Conservation (phyloP, 2,797 vertebrate genomes). For the Pygocentrus nattereri region DNA sequence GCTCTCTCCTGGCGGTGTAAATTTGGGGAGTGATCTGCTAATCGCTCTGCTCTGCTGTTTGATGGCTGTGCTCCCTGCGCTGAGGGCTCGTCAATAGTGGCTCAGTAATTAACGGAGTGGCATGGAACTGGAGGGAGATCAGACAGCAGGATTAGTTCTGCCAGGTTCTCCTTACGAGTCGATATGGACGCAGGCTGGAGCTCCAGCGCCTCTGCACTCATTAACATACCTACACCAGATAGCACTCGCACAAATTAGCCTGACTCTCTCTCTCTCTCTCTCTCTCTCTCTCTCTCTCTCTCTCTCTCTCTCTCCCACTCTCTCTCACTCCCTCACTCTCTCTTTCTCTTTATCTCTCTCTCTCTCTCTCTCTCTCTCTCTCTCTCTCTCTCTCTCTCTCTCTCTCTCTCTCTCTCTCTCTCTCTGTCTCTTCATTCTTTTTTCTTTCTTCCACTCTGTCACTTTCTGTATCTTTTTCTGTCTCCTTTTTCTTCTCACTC, state of each 20-base stretch:
- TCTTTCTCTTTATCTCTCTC: background rate
- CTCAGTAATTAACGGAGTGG: conserved; percentile 70
- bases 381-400: too few relatives aligned
- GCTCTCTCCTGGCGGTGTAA: conserved; percentile 57
- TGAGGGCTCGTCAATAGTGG: conserved; percentile 67
- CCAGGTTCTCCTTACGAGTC: conserved; percentile 64
- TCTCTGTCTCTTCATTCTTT: too few relatives aligned
- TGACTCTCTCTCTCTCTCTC: background rate
- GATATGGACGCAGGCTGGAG: conserved; percentile 60
- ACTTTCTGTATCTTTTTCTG: too few relatives aligned
- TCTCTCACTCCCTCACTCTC: background rate
- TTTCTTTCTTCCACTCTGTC: too few relatives aligned
- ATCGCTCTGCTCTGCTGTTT: conserved; percentile 61
- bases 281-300: conserved; percentile 20
- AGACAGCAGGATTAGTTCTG: conserved; percentile 68
- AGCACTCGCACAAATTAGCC: conserved; percentile 48
- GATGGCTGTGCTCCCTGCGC: conserved; percentile 61
- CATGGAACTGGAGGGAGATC: conserved; percentile 67
- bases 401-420: too few relatives aligned
- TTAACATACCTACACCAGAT: conserved; percentile 66
- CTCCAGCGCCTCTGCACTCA: conserved; percentile 49
- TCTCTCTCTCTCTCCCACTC: conserved; percentile 15
- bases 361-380: background rate
- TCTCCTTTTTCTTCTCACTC: too few relatives aligned
- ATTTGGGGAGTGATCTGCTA: conserved; percentile 64